Evolutionary conservation across 2,113 vertebrate species (phyloP), one percentile per base, ranked within the genome.

Genomic region (Myrmophylax atrothorax): DNA sequence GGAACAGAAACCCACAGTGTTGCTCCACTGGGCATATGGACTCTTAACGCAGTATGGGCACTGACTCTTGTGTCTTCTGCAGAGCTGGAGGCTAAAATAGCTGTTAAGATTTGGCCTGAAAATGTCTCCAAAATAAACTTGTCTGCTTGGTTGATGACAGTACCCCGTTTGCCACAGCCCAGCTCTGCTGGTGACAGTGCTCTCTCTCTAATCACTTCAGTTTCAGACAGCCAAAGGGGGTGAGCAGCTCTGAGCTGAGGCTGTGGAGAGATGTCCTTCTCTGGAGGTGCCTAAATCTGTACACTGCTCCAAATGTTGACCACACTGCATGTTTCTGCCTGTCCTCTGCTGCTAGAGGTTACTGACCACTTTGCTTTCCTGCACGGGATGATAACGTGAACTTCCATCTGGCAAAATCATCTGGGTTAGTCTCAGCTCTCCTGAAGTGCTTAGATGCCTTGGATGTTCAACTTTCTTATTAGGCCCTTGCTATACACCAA

Each of bases 61-160:
- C 52, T 15, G 49, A 28, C 50, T 55, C 26, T 55, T 0, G 0
- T 24, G 4, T 38, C 47, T 56, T 79, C 46, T 8, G 8, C 28
- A 55, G 44, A 46, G 12, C 50, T 49, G 16, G 42, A 42, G 47
- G 24, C 56, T 72, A 6, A 16, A 79, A 58, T 13, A 58, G 8
- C 63, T 77, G 16, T 20, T 59, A 46, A 18, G 44, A 20, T 55
- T 59, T 84, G 38, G 17, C 19, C 28, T 69, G 50, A 35, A 50
- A 19, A 10, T 17, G 4, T 37, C 59, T 68, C 33, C 58, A 55
- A 60, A 64, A 80, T 42, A 37, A 64, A 33, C 7, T 15, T 73
- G 4, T 49, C n/a, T 83, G 19, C 22, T 59, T 29, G 18, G 44
- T 4, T 37, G 77, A 22, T 53, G 47, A 13, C 8, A 28, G 12